Evolutionary conservation across 1,140 invertebrate species (phyloP), one percentile per base, ranked within the genome.

Genomic region (Scaptomyza montana): DNA sequence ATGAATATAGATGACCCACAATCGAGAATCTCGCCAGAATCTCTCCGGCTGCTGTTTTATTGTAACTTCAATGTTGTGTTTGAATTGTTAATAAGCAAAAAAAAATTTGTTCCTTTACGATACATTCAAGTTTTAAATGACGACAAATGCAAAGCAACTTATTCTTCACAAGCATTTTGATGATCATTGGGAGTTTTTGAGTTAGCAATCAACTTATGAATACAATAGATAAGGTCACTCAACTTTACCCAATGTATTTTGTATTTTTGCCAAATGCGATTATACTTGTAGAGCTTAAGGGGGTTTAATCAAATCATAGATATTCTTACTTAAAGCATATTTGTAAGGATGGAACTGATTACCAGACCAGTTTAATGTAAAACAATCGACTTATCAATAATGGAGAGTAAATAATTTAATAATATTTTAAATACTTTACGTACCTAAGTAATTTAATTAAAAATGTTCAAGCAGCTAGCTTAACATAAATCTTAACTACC

Each of bases 111-210:
- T 47, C 56, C 55, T 73, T 78, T 87, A 41, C 75, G 75, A 62
- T 74, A 89, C 82, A 87, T 87, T 89, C 47, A 74, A 79, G 79
- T 87, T 84, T 66, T 60, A 55, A 39, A n/a, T 43, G 78, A 78
- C 55, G 21, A 49, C 47, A 63, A 78, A 78, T 50, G 12, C 51
- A 51, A 67, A 39, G 62, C 54, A 36, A 30, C 33, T 19, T 46
- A 7, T 65, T 46, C 49, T 65, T 46, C 49, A 39, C 49, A 43
- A 43, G 2, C 10, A 4, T 41, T 10, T 5, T n/a, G 1, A 36
- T 41, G 39, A 41, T 41, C 39, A 41, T 41, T 41, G 12, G 16
- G 16, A 41, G 39, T 39, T 41, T 41, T 6, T 33, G 30, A 33
- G 5, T 33, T 43, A 4, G 12, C 39, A 8, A 43, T 4, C 39